Base-by-base conservation (phyloP, 2,113 vertebrate genomes). In the Cynoglossus semilaevis region DNA sequence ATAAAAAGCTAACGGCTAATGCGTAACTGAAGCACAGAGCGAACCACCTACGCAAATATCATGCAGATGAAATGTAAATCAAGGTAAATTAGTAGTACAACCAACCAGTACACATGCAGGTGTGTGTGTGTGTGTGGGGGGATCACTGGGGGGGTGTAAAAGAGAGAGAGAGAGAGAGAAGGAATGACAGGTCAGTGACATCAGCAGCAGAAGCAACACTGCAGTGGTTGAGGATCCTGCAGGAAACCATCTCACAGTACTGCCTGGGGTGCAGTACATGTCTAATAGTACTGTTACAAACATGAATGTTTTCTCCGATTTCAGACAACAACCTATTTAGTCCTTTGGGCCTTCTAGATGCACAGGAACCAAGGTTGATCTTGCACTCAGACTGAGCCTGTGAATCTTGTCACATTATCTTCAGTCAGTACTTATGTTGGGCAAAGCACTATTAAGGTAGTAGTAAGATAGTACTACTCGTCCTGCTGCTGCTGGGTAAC, bases 261-360 rank as follows among this genome's bases (percentile, higher is more conserved):
- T 72, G 64, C 81, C 83, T 0, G 38, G 79, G 85, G 82, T 80
- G 73, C 67, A n/a, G 57, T 57, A 52, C 58, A 77, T 78, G 65
- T 78, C 38, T 58, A 51, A 63, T 72, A 63, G 57, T 74, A 66
- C 64, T 58, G 42, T 46, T 81, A 58, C 68, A 70, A 46, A 29
- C 76, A 69, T 72, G 48, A 65, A 1, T 9, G 0, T 77, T 81
- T 67, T 83, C 76, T 71, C 40, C 22, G 73, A 19, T 17, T 8
- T 62, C 67, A 57, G 61, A 87, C 69, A 60, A 69, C 63, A 77
- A 79, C 69, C 29, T 15, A 79, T 79, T 76, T 63, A 81, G 79
- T 54, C 80, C 82, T 60, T 40, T 1, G 70, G 76, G 70, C 64
- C 51, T 70, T 67, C 84, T 87, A 85, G 85, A 85, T 79, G 59